Evolutionary conservation across 2,888 invertebrate genomes (phyloP).

Genomic region (Aquatica leii): DNA sequence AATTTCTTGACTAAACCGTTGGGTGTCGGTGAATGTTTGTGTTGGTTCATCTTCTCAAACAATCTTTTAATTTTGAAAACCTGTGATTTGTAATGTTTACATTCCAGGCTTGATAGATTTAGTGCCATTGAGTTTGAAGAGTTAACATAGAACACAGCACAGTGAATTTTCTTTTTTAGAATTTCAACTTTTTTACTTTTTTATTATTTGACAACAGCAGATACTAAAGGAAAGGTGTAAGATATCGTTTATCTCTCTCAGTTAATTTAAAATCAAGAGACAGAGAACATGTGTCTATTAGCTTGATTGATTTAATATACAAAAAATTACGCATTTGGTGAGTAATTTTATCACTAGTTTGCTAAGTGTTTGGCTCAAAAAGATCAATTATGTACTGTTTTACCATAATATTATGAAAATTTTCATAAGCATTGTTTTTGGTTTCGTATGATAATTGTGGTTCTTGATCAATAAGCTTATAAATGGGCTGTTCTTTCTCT

Average conservation of each 20-base stretch:
- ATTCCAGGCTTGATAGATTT: too few species aligned
- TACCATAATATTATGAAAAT: background rate
- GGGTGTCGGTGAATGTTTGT: too few species aligned
- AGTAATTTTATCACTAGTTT: background rate
- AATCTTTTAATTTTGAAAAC: too few species aligned
- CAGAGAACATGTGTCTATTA: background rate
- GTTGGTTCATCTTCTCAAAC: too few species aligned
- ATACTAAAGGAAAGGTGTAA: background rate
- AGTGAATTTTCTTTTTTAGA: background rate
- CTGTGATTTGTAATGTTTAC: too few species aligned
- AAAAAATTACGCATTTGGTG: conserved; percentile 5
- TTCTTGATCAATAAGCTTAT: too few species aligned
- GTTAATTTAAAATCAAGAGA: background rate
- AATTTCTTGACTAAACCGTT: too few species aligned
- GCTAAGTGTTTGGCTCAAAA: background rate
- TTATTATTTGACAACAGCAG: background rate
- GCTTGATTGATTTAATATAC: background rate
- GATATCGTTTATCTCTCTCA: background rate
- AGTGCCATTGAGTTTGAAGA: background rate
- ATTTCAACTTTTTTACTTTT: background rate
- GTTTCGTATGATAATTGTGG: conserved; percentile 6
- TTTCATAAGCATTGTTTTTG: conserved; percentile 2
- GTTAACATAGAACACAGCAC: background rate
- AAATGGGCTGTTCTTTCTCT: too few species aligned
- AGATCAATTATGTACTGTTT: background rate